Conservation (phyloP, 2,113 vertebrate genomes). For the Podarcis raffonei region DNA sequence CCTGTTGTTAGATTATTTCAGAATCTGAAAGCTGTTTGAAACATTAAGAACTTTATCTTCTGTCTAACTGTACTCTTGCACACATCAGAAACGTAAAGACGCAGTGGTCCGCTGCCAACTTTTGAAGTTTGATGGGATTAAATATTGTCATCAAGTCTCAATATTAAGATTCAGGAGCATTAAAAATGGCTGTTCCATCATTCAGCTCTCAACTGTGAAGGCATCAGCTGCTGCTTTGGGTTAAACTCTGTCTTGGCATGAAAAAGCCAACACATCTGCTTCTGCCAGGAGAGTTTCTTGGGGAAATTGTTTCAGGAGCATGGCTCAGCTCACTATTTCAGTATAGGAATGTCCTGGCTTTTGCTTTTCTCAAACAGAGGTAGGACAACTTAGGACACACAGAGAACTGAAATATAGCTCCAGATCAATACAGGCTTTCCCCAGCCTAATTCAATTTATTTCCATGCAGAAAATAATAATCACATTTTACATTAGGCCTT, state of each 20-base stretch:
- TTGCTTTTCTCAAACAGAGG: constrained; percentile 31
- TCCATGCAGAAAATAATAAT: constrained; percentile 55
- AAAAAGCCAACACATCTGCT: constrained; percentile 46
- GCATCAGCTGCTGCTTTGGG: constrained; percentile 36
- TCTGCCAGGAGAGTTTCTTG: constrained; percentile 41
- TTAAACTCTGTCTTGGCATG: constrained; percentile 41
- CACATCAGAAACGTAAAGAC: not conserved
- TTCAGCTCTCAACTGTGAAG: constrained; percentile 45
- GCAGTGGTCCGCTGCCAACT: constrained; percentile 22
- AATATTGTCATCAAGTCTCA: constrained; percentile 46
- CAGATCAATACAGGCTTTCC: constrained; percentile 41
- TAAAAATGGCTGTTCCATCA: constrained; percentile 56
- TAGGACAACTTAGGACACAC: not conserved
- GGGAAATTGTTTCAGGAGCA: constrained; percentile 42
- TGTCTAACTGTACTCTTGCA: not conserved
- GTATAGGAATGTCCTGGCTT: not conserved
- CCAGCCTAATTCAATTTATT: constrained; percentile 51
- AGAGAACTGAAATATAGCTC: constrained; percentile 38
- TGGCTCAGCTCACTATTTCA: constrained; percentile 26
- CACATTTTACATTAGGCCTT: constrained; percentile 43
- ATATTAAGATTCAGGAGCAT: constrained; percentile 38
- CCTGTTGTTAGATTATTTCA: not conserved
- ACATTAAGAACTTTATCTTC: not conserved
- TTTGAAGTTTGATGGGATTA: constrained; percentile 16
- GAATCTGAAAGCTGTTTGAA: constrained; percentile 9